phyloP scores from a whole-genome alignment of 2,888 invertebrate genomes.

The Lacanobia wlatinum region DNA sequence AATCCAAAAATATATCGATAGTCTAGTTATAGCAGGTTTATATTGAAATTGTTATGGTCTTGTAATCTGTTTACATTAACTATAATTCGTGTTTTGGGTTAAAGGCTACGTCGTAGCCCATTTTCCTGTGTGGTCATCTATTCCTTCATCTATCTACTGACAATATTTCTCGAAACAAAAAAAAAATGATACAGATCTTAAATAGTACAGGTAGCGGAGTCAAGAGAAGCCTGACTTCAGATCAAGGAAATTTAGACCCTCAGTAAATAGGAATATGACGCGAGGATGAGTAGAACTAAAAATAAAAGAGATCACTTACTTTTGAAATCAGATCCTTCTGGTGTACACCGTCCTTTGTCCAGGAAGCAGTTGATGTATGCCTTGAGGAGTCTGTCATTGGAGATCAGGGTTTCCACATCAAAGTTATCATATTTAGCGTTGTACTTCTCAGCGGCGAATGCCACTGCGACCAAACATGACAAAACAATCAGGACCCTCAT shows the following conservation, averaged over 20 bases:
- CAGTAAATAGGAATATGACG: not conserved
- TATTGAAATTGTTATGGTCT: slow-evolving; percentile 14
- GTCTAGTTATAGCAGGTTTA: slow-evolving; percentile 7
- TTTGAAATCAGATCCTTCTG: slow-evolving; percentile 93
- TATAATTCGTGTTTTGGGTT: slow-evolving; percentile 33
- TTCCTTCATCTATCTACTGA: not conserved
- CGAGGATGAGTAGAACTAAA: not conserved
- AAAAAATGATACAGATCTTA: not conserved
- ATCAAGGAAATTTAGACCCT: not conserved
- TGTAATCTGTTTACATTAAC: slow-evolving; percentile 36
- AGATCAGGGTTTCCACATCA: slow-evolving; percentile 93
- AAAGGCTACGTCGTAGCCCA: not conserved
- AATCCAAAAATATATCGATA: slow-evolving; percentile 32
- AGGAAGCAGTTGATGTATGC: slow-evolving; percentile 94
- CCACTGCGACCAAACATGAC: slow-evolving; percentile 79
- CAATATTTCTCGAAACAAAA: not conserved
- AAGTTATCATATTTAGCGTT: slow-evolving; percentile 94
- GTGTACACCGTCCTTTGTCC: slow-evolving; percentile 92
- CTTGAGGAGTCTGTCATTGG: slow-evolving; percentile 93
- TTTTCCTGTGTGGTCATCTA: slow-evolving; percentile 7
- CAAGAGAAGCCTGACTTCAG: not conserved
- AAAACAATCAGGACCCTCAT: slow-evolving; percentile 82
- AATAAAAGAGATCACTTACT: slow-evolving; percentile 87
- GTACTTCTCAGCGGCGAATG: slow-evolving; percentile 89
- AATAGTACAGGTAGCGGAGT: not conserved